These are phyloP conservation scores for Notothenia rossii DNA, from an alignment of 2,113 vertebrate genomes.

Conservation along the genomic window DNA sequence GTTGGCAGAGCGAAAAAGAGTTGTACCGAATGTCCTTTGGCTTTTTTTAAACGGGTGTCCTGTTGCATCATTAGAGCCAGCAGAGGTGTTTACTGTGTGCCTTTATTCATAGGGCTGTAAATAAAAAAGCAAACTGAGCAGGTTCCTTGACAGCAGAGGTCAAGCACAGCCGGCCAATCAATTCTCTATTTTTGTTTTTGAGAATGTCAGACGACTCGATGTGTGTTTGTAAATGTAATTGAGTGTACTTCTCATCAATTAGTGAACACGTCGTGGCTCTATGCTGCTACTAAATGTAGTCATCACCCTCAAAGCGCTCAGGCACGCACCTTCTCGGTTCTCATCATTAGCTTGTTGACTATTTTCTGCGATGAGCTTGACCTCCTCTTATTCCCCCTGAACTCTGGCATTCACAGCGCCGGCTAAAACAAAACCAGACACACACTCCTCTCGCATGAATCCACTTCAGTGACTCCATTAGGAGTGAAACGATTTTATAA, in stretches of 20 bases:
- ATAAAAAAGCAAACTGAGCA: constrained; percentile 50
- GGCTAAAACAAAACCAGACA: constrained; percentile 59
- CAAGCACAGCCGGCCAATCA: neutral
- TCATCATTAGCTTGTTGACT: constrained; percentile 28
- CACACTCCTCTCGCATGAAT: constrained; percentile 20
- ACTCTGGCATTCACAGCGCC: constrained; percentile 51
- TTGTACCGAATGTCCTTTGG: constrained; percentile 48
- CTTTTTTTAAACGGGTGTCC: constrained; percentile 48
- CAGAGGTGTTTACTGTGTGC: constrained; percentile 39
- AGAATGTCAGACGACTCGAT: neutral
- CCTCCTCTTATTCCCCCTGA: constrained; percentile 35
- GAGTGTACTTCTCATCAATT: constrained; percentile 21
- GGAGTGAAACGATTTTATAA: constrained; percentile 56
- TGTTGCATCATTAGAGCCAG: constrained; percentile 50
- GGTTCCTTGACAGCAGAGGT: constrained; percentile 21
- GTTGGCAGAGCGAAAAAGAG: constrained; percentile 6
- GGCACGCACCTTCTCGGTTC: constrained; percentile 37
- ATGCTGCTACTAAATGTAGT: constrained; percentile 55
- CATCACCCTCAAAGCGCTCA: constrained; percentile 3
- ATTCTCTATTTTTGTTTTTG: too few relatives aligned
- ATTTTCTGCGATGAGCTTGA: constrained; percentile 22
- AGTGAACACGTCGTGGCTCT: constrained; percentile 7
- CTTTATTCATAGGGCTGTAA: constrained; percentile 60
- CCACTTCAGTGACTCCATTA: constrained; percentile 30
- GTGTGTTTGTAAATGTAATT: neutral